Evolutionary conservation across 1,140 invertebrate genomes (phyloP).

Genomic region (Ptiloglossa arizonensis): DNA sequence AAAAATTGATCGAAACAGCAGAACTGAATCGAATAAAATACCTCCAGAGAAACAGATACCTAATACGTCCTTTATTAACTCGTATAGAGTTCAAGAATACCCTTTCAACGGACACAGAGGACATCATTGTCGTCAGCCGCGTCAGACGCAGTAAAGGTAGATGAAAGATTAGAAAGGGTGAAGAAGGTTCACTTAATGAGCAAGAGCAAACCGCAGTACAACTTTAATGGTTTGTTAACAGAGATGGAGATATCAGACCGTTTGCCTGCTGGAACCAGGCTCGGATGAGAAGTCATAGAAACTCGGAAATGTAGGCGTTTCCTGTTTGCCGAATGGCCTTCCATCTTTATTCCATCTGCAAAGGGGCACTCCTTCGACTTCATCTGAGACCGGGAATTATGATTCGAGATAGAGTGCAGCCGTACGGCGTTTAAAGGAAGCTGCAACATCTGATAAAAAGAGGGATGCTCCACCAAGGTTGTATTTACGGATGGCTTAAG

Average conservation of each 20-base stretch:
- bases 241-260: conserved; percentile 68
- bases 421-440: conserved; percentile 21
- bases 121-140: conserved; percentile 1
- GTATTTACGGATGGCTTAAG: conserved; percentile 30
- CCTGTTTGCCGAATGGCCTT: conserved; percentile 69
- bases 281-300: conserved; percentile 71
- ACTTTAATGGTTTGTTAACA: conserved; percentile 74
- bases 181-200: conserved; percentile 52
- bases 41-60: background rate
- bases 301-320: conserved; percentile 56
- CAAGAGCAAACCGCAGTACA: conserved; percentile 61
- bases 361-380: conserved; percentile 63
- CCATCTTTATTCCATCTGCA: conserved; percentile 79
- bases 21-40: background rate
- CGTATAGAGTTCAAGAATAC: background rate
- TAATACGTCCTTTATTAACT: background rate
- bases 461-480: conserved; percentile 18
- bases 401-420: conserved; percentile 53
- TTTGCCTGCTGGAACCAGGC: conserved; percentile 55
- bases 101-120: background rate
- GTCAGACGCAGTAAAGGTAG: conserved; percentile 2
- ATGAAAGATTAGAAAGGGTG: conserved; percentile 56
- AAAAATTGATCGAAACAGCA: background rate
- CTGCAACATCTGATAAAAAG: conserved; percentile 45
- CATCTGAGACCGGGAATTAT: conserved; percentile 54